Base-by-base conservation (phyloP, 2,888 invertebrate species). In the Cabera pusaria region DNA sequence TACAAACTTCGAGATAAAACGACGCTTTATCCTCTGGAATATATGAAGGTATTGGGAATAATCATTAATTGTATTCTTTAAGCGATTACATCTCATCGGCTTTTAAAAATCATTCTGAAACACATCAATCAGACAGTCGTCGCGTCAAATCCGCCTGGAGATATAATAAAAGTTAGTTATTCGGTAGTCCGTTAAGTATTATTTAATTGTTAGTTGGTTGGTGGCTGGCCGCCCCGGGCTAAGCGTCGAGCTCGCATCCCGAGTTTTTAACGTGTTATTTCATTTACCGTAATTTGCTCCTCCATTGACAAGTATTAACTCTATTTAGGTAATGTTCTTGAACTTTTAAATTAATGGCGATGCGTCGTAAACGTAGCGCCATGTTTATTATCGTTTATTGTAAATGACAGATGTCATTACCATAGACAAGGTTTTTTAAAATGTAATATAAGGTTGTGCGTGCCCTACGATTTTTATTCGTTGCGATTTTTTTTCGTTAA, bases 161-260 rank as follows among this genome's bases (percentile, higher is more conserved):
- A 72, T 72, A 78, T 77, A 70, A 74, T 79, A 79, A 81, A 75
- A 79, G 68, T 73, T 63, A 73, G 74, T 42, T 42, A 79, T 84
- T 73, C 88, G 73, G 87, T 86, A 87, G 87, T 79, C 71, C 55
- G 53, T 67, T 84, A 83, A 87, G 82, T 75, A 76, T 81, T 79
- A 85, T 86, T 85, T 88, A 86, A 88, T 87, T 85, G 80, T 81
- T 76, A 71, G 79, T 73, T 66, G 72, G 76, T 81, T 76, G 71
- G 79, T 73, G 65, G 72, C 75, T 68, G 65, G 65, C 50, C 57
- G 60, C 83, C 83, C 74, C 52, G 64, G 55, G 79, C 81, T 74
- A 46, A 64, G 52, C 45, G 58, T 52, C 60, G 60, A 55, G 56
- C 65, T 63, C 64, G 53, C 56, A 65, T 66, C 60, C 58, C 60